phyloP scores from a whole-genome alignment of 1,140 invertebrate genomes.

The Maconellicoccus hirsutus region DNA sequence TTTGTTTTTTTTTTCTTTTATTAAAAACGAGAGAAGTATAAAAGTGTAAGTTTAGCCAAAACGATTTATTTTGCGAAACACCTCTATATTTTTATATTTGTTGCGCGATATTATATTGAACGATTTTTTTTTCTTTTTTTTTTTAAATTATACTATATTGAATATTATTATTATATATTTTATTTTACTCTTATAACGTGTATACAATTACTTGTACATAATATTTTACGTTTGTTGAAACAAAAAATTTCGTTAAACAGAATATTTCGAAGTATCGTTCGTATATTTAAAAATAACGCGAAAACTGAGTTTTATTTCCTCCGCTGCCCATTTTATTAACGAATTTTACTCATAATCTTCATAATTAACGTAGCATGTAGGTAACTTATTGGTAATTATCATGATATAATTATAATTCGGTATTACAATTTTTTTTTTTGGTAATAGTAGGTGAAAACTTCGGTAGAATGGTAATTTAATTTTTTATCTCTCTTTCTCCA shows the following conservation, averaged over 20 bases:
- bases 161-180: conserved; percentile 12
- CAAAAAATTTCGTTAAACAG: not conserved
- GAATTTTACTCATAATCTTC: not conserved
- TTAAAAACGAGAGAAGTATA: not conserved
- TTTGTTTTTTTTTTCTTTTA: not conserved
- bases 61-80: conserved; percentile 11
- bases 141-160: conserved; percentile 13
- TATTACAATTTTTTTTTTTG: too few relatives aligned
- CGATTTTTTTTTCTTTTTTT: conserved; percentile 20
- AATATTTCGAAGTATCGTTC: not conserved
- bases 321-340: not conserved
- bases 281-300: too few relatives aligned
- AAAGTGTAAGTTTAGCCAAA: not conserved
- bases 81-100: conserved; percentile 21
- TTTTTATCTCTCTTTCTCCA: not conserved
- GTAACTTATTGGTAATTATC: not conserved
- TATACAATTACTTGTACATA: conserved; percentile 20
- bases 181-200: conserved; percentile 17
- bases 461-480: not conserved
- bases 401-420: not conserved
- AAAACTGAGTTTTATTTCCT: too few relatives aligned
- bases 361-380: not conserved
- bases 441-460: conserved; percentile 4
- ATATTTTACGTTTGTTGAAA: not conserved
- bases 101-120: conserved; percentile 14